These are phyloP conservation scores for Sterna hirundo DNA, from an alignment of 2,113 vertebrate genomes.

Conservation along the genomic window DNA sequence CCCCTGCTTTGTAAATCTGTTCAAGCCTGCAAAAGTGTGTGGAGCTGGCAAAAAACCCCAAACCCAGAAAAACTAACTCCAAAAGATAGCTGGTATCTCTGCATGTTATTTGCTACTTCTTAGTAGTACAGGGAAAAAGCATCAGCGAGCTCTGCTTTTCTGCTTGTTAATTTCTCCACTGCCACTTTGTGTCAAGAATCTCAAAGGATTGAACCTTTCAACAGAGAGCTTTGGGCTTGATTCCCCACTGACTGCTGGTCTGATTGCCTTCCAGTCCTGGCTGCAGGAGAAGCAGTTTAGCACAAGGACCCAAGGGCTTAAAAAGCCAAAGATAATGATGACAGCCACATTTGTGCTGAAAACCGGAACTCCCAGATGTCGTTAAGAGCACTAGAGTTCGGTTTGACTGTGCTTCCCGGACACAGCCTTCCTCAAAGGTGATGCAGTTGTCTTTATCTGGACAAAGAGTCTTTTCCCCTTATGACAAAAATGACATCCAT, in stretches of 20 bases:
- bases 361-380: background rate
- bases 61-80: background rate
- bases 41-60: background rate
- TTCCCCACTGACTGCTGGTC: background rate
- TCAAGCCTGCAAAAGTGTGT: background rate
- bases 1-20: background rate
- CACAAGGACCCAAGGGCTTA: background rate
- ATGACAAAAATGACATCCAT: background rate
- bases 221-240: background rate
- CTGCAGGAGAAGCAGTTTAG: background rate
- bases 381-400: background rate
- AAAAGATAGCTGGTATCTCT: background rate
- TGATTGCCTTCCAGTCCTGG: conserved; percentile 11
- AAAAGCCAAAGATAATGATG: conserved; percentile 13
- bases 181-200: background rate
- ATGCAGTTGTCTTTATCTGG: background rate
- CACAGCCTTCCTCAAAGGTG: background rate
- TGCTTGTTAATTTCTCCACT: background rate
- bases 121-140: background rate
- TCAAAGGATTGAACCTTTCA: background rate
- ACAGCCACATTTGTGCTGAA: background rate
- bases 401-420: background rate
- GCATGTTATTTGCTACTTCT: background rate
- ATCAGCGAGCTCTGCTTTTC: background rate
- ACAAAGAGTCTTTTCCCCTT: conserved; percentile 5